Percentiles rank a stretch among this genome's conserved stretches.
Evolutionary conservation across 2,797 vertebrate genomes (phyloP).

Genomic region (Acropternis orthonyx): DNA sequence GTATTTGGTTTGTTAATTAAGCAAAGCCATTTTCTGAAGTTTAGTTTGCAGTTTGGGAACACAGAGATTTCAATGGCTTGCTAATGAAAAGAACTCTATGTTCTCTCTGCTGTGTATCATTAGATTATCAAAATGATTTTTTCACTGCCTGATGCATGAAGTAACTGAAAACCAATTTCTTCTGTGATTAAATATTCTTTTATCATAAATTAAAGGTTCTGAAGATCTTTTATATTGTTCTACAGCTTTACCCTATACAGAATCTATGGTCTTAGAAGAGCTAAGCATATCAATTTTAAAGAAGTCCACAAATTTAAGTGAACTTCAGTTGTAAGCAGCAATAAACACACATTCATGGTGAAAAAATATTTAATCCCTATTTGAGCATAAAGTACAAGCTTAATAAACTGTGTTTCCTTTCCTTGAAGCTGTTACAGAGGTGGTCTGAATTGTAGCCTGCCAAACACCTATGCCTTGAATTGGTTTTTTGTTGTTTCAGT

Average conservation of each 20-base stretch:
- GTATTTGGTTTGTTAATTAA: constrained; percentile 27
- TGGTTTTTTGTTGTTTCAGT: constrained; percentile 72
- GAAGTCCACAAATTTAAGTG: neutral
- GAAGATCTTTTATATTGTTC: neutral
- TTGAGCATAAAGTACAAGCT: neutral
- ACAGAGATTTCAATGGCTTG: constrained; percentile 2
- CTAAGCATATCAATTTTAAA: neutral
- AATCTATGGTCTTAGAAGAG: neutral
- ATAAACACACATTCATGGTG: neutral
- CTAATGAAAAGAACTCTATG: constrained; percentile 46
- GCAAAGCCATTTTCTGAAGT: constrained; percentile 22
- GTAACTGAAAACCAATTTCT: constrained; percentile 45
- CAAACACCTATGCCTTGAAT: neutral
- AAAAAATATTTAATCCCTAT: neutral
- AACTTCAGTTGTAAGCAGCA: neutral
- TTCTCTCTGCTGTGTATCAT: constrained; percentile 43
- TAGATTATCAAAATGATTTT: constrained; percentile 49
- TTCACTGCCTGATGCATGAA: constrained; percentile 11
- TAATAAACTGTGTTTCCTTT: neutral
- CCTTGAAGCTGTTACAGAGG: neutral
- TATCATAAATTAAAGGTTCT: neutral
- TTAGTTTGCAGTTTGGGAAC: constrained; percentile 5
- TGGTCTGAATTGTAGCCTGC: neutral
- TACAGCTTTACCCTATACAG: neutral
- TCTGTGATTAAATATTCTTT: constrained; percentile 34